These are phyloP conservation scores for Lepidochrysops patricia DNA, from an alignment of 2,888 invertebrate species.

Conservation along the genomic window DNA sequence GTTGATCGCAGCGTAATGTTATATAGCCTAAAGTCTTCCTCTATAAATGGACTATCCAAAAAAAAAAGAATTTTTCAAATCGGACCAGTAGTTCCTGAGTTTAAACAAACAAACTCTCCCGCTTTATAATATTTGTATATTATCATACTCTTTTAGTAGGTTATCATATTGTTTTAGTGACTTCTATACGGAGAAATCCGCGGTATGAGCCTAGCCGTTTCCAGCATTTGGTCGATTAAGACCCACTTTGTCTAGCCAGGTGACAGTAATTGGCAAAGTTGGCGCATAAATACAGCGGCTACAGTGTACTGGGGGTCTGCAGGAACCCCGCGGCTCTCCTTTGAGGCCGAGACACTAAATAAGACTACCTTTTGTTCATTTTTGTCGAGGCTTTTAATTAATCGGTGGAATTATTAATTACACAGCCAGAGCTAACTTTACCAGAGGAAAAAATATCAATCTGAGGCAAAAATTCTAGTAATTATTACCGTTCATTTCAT, in stretches of 20 bases:
- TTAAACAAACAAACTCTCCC: too few relatives aligned
- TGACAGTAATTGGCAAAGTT: constrained; percentile 65
- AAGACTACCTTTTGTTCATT: neutral
- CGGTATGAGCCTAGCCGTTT: neutral
- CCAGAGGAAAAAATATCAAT: too few relatives aligned
- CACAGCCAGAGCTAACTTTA: neutral
- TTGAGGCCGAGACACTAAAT: constrained; percentile 1
- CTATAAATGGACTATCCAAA: too few relatives aligned
- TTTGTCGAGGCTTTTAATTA: neutral
- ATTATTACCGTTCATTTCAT: too few relatives aligned
- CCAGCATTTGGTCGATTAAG: constrained; percentile 8
- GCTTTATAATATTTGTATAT: too few relatives aligned
- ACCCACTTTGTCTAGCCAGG: constrained; percentile 29
- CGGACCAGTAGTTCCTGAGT: too few relatives aligned
- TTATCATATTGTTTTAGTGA: too few relatives aligned
- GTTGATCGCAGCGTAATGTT: too few relatives aligned
- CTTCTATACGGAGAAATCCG: neutral
- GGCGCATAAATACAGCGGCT: constrained; percentile 67
- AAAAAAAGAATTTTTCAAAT: too few relatives aligned
- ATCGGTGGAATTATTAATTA: neutral
- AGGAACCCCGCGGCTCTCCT: neutral
- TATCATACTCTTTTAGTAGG: too few relatives aligned
- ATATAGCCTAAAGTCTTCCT: too few relatives aligned
- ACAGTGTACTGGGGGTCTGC: constrained; percentile 40
- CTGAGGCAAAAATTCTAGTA: too few relatives aligned